Evolutionary conservation across 1,140 invertebrate genomes (phyloP), one percentile per base, ranked within the genome.

Genomic region (Hydropsyche tenuis): DNA sequence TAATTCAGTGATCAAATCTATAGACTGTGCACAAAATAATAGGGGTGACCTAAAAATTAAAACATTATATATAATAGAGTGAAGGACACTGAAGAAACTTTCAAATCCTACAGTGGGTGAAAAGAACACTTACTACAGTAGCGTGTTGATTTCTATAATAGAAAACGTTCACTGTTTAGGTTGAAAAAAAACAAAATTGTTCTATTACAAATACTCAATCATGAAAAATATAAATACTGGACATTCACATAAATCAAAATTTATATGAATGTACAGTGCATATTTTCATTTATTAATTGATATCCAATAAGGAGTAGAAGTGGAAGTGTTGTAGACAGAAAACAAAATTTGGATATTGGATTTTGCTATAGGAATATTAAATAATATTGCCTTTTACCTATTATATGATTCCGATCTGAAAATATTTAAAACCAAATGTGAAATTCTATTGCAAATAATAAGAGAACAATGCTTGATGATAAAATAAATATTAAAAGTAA

Each of bases 381-480:
- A 45, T 30, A 72, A 46, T 23, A 43, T 37, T 73, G 62, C 46
- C 65, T 75, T 82, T 86, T 86, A 86, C 84, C 83, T 84, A 85
- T 81, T 82, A 84, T 82, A 86, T 86, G 85, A 85, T 85, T 85
- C 84, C 84, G 84, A 85, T 85, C 83, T 85, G 83, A 85, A 85
- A 85, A 81, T 60, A 60, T 83, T 82, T 81, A 76, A 78, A 79
- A 78, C 18, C 20, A 23, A 82, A 80, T 84, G 84, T 82, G 80
- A 78, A 22, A 78, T 72, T 71, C 74, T 63, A 69, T 72, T 56
- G 46, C 64, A 74, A 73, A 77, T 71, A 64, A 76, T 69, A 76
- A 71, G 18, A 66, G 42, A 12, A 70, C 11, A 65, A 14, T 65
- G 11, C 30, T 37, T 60, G 45, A 48, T 60, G 53, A 65, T 16